Evolutionary conservation across 2,888 invertebrate species (phyloP), one percentile per base, ranked within the genome.

Genomic region (Rhogogaster chlorosoma): DNA sequence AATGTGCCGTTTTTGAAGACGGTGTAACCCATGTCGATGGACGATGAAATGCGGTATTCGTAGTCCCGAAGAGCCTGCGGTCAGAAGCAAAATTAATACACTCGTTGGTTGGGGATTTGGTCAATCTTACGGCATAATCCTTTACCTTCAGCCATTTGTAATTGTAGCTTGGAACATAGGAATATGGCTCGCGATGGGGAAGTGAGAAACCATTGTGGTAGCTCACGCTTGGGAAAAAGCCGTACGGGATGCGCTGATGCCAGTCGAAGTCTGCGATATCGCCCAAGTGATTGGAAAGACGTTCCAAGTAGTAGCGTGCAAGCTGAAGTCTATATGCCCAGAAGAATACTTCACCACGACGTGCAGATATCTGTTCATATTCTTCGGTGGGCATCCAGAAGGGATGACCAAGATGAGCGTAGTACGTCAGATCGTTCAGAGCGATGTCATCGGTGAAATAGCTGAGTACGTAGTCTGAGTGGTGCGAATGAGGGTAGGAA

Each of bases 361-460:
- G 94, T 87, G 95, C 94, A 89, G 95, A 95, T 26, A 93, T 88
- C 75, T 94, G 75, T 42, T 89, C 94, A 87, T 94, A 94, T 78
- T 94, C 94, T 22, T 94, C 93, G 84, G 95, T 95, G 86, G 95
- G 94, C 90, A 96, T 94, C 95, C 96, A 96, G 91, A 94, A 94
- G 7, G 97, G 96, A 89, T 95, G 96, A 84, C 95, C 94, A 88
- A 96, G 91, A 88, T 95, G 94, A 87, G 93, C 91, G 90, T 95
- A 95, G 92, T 96, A 96, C 93, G 96, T 96, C 90, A 95, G 95
- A 36, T 95, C 90, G 92, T 96, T 97, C 80, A 96, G 93, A 84
- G 95, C 96, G 84, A 96, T 93, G 92, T 97, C 97, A 90, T 97
- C 96, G 22, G 96, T 96, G 94, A 95, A 97, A 93, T 97, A 97